Percentiles rank a stretch among this genome's conserved stretches.
Evolutionary conservation across 2,888 invertebrate species (phyloP).

Genomic region (Tetrapedia diversipes): DNA sequence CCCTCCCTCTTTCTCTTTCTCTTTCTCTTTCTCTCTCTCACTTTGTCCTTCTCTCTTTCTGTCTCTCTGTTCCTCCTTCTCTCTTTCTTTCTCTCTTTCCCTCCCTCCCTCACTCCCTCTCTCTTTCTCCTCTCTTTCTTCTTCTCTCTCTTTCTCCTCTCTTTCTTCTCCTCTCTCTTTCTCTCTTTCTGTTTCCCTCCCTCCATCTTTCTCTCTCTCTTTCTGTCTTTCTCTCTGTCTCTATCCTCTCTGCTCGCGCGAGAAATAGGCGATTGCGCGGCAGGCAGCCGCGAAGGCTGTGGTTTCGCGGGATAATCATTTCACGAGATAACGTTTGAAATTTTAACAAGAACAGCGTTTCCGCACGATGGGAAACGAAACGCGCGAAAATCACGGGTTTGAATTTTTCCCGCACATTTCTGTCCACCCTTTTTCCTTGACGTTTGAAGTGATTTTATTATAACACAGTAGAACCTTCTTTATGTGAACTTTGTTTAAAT

Average conservation of each 20-base stretch:
- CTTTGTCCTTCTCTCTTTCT: neutral
- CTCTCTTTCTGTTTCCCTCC: too few species aligned
- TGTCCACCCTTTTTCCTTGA: neutral
- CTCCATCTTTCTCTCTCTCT: neutral
- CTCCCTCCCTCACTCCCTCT: neutral
- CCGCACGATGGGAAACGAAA: neutral
- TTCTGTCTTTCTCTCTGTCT: neutral
- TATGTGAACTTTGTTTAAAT: too few species aligned
- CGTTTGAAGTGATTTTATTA: too few species aligned
- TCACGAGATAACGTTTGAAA: constrained; percentile 53
- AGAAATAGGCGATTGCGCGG: constrained; percentile 59
- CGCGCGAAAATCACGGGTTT: neutral
- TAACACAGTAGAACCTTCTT: too few species aligned
- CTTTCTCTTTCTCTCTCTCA: neutral
- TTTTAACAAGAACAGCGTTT: constrained; percentile 29
- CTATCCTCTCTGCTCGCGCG: constrained; percentile 13
- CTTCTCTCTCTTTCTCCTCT: neutral
- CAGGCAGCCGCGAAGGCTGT: constrained; percentile 48
- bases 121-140: neutral
- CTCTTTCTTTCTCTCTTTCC: neutral
- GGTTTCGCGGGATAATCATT: constrained; percentile 65
- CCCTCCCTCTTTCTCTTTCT: neutral
- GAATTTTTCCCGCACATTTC: constrained; percentile 5
- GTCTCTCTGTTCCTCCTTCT: too few species aligned
- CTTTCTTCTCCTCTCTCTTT: neutral